These are phyloP conservation scores for Hemistola chrysoprasaria DNA, from an alignment of 2,888 invertebrate species.

Conservation along the genomic window DNA sequence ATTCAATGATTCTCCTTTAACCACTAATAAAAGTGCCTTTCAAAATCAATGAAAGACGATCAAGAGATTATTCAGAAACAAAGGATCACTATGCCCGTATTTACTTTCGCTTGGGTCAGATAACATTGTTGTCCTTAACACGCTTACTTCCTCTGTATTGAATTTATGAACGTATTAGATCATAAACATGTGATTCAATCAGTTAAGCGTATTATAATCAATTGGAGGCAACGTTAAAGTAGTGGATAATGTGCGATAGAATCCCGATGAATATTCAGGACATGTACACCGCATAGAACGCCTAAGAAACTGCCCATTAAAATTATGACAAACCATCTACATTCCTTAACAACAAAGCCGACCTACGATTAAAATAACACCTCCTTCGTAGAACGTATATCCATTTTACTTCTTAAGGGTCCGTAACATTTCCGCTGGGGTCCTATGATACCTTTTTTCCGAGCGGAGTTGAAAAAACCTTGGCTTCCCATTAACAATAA, in stretches of 20 bases:
- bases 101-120: slow-evolving; percentile 28
- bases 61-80: slow-evolving; percentile 14
- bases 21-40: slow-evolving; percentile 18
- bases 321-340: slow-evolving; percentile 80
- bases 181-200: slow-evolving; percentile 9
- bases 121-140: slow-evolving; percentile 12
- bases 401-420: slow-evolving; percentile 78
- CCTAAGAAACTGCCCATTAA: slow-evolving; percentile 76
- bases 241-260: slow-evolving; percentile 21
- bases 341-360: slow-evolving; percentile 79
- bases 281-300: slow-evolving; percentile 59
- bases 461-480: slow-evolving; percentile 73
- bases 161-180: not conserved
- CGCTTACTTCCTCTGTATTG: not conserved
- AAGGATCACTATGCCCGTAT: slow-evolving; percentile 41
- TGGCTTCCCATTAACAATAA: slow-evolving; percentile 82
- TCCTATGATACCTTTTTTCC: slow-evolving; percentile 78
- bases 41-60: slow-evolving; percentile 21
- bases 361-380: slow-evolving; percentile 81
- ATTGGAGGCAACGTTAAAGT: slow-evolving; percentile 13
- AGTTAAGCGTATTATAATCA: slow-evolving; percentile 12
- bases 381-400: slow-evolving; percentile 78
- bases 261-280: slow-evolving; percentile 64
- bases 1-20: slow-evolving; percentile 36
- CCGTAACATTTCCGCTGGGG: slow-evolving; percentile 81